Evolutionary conservation across 2,797 vertebrate species (phyloP), one percentile per base, ranked within the genome.

Genomic region (Myiotriccus ornatus): DNA sequence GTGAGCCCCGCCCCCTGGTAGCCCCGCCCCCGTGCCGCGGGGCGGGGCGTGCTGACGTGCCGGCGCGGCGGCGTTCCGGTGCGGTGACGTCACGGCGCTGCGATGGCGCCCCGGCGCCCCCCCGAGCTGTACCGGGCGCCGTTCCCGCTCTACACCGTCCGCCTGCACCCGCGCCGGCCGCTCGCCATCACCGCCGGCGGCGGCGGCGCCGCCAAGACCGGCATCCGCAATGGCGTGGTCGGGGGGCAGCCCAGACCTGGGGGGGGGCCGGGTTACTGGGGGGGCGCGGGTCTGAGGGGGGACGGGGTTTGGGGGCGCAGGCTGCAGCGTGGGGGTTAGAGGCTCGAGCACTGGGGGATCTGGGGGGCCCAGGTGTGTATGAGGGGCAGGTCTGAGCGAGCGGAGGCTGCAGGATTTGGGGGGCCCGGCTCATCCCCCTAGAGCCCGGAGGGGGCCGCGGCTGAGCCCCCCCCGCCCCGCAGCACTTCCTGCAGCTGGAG

Each of bases 201-300:
- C 60, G 99, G 99, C 2, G 99, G 99, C 8, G 98, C 99, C 21
- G 99, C 99, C 83, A 99, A 99, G 94, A 99, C 99, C 0, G 99
- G 99, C 87, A 99, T 99, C 70, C 99, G 98, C 92, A 99, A 99
- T 96, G 99, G 98, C 78, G 96, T 99, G 98, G 99, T 99, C 95
- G 98, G 67, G 56, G 9, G 9, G 15, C 4, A 5, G 43, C 34
- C 14, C 37, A 5, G 12, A 32, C 50, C 10, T 12, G 12, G 23
- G 6, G 9, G 27, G 39, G 3, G 2, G 6, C 49, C 25, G 49
- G 10, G 32, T 1, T 22, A 7, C 9, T 46, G 46, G 59, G 12
- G n/a, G 11, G 11, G 18, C 12, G 7, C 27, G 9, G 41, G 13
- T 32, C 50, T 18, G 39, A 23, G 52, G 15, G 56, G 2, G 12